Percentiles rank a stretch among this genome's conserved stretches.
phyloP scores from a whole-genome alignment of 2,888 invertebrate genomes.

The Andrena hattorfiana region DNA sequence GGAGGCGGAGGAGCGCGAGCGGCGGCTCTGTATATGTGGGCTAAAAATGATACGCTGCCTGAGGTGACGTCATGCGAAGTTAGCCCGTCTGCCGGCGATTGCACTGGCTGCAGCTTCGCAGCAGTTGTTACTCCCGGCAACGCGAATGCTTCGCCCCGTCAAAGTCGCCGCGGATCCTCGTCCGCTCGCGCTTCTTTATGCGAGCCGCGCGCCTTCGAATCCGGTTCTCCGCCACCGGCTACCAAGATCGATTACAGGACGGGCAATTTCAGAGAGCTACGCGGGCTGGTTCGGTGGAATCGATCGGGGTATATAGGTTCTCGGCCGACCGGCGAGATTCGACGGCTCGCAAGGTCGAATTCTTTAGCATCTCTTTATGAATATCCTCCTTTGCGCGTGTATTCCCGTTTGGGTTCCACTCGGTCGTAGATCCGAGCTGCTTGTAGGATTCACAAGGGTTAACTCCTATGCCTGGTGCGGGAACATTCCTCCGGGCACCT shows the following conservation, averaged over 20 bases:
- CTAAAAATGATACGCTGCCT: conserved; percentile 80
- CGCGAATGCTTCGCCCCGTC: conserved; percentile 45
- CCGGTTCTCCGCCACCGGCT: conserved; percentile 36
- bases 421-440: neutral
- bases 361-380: conserved; percentile 33
- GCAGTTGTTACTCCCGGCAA: conserved; percentile 53
- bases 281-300: conserved; percentile 16
- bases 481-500: too few species aligned
- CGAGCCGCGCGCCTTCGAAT: conserved; percentile 34
- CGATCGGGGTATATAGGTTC: conserved; percentile 37
- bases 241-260: conserved; percentile 41
- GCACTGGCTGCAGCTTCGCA: conserved; percentile 60
- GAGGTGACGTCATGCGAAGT: conserved; percentile 77
- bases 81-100: conserved; percentile 70
- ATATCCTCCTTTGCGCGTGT: conserved; percentile 1
- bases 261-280: conserved; percentile 20
- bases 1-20: conserved; percentile 1
- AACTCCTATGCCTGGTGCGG: too few species aligned
- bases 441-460: neutral
- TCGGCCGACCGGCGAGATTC: conserved; percentile 28
- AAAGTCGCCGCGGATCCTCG: conserved; percentile 50
- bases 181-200: conserved; percentile 49
- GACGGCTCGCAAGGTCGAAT: conserved; percentile 49
- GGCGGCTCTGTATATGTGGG: conserved; percentile 68
- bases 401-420: conserved; percentile 1